Percentiles rank a stretch among this genome's conserved stretches.
Evolutionary conservation across 2,888 invertebrate genomes (phyloP).

Genomic region (Ectobius pallidus): DNA sequence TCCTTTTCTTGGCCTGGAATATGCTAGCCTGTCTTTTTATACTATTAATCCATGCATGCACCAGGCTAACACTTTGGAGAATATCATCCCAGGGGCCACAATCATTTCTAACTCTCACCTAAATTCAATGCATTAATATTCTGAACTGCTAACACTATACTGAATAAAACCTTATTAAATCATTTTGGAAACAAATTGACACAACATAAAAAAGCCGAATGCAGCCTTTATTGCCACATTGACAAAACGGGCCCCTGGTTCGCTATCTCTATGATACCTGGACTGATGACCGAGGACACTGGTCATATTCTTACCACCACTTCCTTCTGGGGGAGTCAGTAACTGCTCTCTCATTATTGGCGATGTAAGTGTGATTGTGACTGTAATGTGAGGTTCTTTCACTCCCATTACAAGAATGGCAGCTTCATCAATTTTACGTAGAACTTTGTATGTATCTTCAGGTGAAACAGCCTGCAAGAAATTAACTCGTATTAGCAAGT

Average conservation of each 20-base stretch:
- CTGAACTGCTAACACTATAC: no score
- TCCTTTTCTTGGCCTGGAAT: slow-evolving; percentile 46
- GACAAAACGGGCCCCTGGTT: slow-evolving; percentile 37
- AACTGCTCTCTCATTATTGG: slow-evolving; percentile 86
- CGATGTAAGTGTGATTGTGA: slow-evolving; percentile 90
- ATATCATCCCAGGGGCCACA: slow-evolving; percentile 42
- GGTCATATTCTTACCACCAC: slow-evolving; percentile 46
- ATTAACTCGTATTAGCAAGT: no score
- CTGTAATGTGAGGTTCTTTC: slow-evolving; percentile 66
- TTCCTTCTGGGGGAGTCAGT: slow-evolving; percentile 43
- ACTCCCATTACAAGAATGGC: slow-evolving; percentile 84
- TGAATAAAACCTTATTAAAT: no score
- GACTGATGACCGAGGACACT: slow-evolving; percentile 19
- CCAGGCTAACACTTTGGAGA: slow-evolving; percentile 44
- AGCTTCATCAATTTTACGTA: slow-evolving; percentile 82
- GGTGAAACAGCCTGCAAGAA: slow-evolving; percentile 62
- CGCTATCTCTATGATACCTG: slow-evolving; percentile 37
- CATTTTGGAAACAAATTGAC: no score
- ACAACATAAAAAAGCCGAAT: slow-evolving; percentile 7
- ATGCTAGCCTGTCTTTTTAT: slow-evolving; percentile 44
- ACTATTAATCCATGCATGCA: slow-evolving; percentile 34
- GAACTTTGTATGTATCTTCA: slow-evolving; percentile 82
- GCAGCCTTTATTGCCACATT: no score
- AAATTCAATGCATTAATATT: slow-evolving; percentile 4
- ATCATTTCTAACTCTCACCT: neutral